Percentiles rank a stretch among this genome's conserved stretches.
Conservation (phyloP, 2,888 invertebrate species). For the Polydrusus tereticollis region DNA sequence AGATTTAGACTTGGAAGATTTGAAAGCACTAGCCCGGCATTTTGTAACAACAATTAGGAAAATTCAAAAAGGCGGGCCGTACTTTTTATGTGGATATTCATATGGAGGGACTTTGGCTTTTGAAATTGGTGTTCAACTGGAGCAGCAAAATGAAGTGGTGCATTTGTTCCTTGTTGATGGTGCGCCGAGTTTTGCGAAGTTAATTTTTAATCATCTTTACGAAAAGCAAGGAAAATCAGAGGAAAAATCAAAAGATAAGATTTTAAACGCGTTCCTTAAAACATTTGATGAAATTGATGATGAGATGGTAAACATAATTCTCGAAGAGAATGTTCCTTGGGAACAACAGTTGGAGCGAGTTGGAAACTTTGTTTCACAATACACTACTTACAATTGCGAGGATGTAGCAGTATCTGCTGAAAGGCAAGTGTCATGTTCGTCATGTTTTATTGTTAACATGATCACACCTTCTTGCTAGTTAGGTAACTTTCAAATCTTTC, state of each 20-base stretch:
- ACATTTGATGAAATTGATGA: constrained; percentile 34
- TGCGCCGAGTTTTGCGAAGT: constrained; percentile 42
- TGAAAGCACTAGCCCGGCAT: constrained; percentile 37
- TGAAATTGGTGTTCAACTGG: constrained; percentile 50
- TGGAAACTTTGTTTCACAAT: constrained; percentile 45
- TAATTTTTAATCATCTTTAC: constrained; percentile 33
- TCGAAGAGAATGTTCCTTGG: constrained; percentile 16
- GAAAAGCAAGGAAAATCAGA: constrained; percentile 18
- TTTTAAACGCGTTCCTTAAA: constrained; percentile 35
- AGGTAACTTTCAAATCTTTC: no score
- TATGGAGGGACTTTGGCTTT: constrained; percentile 47
- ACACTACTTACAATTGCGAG: constrained; percentile 22
- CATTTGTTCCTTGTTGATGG: constrained; percentile 49
- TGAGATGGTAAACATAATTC: constrained; percentile 34
- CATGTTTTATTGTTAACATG: no score
- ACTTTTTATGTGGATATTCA: constrained; percentile 52
- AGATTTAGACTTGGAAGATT: constrained; percentile 33
- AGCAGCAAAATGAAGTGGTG: constrained; percentile 45
- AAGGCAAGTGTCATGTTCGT: constrained; percentile 24
- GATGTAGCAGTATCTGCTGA: constrained; percentile 39
- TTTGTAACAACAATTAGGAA: constrained; percentile 37
- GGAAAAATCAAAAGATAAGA: constrained; percentile 23
- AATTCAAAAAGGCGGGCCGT: constrained; percentile 50
- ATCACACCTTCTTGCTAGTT: no score
- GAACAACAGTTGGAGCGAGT: constrained; percentile 29